Conservation (phyloP, 2,797 vertebrate species). For the Hippopotamyrus pictus region DNA sequence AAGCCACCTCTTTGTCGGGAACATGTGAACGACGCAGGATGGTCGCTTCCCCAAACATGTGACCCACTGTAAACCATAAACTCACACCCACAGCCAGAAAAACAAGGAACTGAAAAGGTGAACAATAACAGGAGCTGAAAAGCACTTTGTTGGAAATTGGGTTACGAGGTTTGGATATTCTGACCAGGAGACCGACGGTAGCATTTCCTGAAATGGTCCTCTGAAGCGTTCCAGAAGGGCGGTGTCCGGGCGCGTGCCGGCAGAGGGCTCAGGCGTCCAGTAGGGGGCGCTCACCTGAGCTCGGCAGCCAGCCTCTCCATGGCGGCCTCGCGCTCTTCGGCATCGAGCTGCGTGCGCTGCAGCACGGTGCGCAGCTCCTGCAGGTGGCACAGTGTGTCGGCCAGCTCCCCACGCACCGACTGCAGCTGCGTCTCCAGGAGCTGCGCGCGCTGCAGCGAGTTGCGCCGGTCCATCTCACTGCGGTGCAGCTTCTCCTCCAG, state of each 20-base stretch:
- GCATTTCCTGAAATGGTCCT: neutral
- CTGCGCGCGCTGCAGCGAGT: constrained; percentile 73
- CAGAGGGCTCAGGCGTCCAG: neutral
- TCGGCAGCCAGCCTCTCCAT: constrained; percentile 77
- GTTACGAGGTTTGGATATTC: neutral
- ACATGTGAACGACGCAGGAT: neutral
- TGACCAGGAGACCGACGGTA: neutral
- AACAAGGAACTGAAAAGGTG: neutral
- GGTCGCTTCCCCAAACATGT: neutral
- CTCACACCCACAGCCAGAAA: neutral
- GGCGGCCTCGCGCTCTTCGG: constrained; percentile 75
- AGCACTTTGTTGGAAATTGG: neutral
- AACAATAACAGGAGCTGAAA: neutral
- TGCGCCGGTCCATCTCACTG: constrained; percentile 67
- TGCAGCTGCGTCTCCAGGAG: constrained; percentile 80
- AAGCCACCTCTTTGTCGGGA: neutral
- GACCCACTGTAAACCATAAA: neutral
- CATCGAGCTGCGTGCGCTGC: constrained; percentile 73
- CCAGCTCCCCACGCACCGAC: constrained; percentile 71
- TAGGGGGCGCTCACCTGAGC: constrained; percentile 62
- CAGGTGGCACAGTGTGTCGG: constrained; percentile 71
- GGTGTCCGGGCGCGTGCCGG: neutral
- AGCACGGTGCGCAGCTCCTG: constrained; percentile 74
- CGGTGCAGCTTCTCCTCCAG: constrained; percentile 80
- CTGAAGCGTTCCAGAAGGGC: neutral